These are phyloP conservation scores for Ophraella communa DNA, from an alignment of 2,888 invertebrate genomes.

Conservation along the genomic window DNA sequence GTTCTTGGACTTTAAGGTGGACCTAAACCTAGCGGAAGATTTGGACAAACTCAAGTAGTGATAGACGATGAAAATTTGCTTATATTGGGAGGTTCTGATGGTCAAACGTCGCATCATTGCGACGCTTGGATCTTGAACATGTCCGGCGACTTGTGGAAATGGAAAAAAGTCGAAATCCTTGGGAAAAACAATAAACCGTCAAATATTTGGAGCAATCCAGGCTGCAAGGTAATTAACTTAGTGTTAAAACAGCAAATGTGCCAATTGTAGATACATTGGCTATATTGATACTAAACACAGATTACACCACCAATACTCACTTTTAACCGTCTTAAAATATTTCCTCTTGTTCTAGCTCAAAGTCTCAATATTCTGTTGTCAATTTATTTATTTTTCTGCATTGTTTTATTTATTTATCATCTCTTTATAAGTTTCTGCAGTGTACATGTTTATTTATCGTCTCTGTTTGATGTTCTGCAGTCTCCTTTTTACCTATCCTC, in stretches of 20 bases:
- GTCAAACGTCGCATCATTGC: slow-evolving; percentile 84
- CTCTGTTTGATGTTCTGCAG: no score
- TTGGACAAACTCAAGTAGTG: slow-evolving; percentile 91
- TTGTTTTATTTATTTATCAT: no score
- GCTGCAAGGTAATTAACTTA: slow-evolving; percentile 70
- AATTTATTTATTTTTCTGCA: no score
- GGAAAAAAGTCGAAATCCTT: slow-evolving; percentile 76
- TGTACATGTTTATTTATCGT: no score
- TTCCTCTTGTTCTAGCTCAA: no score
- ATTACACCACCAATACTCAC: no score
- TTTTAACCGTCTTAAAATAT: no score
- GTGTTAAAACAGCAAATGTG: neutral
- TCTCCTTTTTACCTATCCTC: no score
- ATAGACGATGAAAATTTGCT: slow-evolving; percentile 80
- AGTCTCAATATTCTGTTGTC: no score
- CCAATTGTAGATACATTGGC: no score
- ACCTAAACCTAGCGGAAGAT: slow-evolving; percentile 62
- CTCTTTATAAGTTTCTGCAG: no score
- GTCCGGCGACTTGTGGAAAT: slow-evolving; percentile 73
- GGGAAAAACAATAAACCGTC: slow-evolving; percentile 83
- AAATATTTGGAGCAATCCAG: slow-evolving; percentile 93
- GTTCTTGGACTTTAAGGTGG: slow-evolving; percentile 40
- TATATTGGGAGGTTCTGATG: slow-evolving; percentile 87
- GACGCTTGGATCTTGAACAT: slow-evolving; percentile 91
- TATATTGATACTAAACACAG: no score